These are phyloP conservation scores for Condylura cristata DNA, from an alignment of 2,113 vertebrate species.

Conservation along the genomic window DNA sequence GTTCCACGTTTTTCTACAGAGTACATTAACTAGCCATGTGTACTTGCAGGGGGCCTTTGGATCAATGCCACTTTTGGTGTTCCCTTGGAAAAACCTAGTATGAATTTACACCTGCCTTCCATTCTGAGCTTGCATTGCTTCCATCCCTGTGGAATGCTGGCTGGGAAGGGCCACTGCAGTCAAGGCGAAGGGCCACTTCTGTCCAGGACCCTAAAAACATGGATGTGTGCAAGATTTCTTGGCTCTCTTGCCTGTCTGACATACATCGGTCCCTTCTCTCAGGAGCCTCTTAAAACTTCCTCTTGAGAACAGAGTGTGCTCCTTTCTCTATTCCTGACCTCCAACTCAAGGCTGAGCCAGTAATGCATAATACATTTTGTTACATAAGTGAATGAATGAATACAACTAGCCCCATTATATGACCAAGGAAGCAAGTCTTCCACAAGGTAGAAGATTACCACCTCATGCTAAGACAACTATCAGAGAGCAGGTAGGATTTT, in stretches of 20 bases:
- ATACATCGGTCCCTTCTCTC: background rate
- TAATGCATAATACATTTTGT: background rate
- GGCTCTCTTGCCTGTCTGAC: background rate
- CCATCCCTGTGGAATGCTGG: background rate
- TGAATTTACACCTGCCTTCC: background rate
- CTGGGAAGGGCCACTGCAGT: background rate
- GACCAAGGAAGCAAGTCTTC: background rate
- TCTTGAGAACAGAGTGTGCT: background rate
- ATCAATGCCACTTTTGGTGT: background rate
- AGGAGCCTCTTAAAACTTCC: background rate
- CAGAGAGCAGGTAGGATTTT: background rate
- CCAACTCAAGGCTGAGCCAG: background rate
- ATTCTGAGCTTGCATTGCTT: background rate
- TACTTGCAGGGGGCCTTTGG: background rate
- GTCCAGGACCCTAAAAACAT: background rate
- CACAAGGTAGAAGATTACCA: background rate
- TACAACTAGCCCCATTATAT: background rate
- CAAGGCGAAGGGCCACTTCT: too few relatives aligned
- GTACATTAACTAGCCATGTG: background rate
- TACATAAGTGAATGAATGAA: background rate
- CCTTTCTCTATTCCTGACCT: background rate
- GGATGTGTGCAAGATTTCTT: fast-evolving
- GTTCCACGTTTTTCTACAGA: background rate
- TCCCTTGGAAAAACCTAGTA: background rate
- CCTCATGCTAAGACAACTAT: background rate